Conservation (phyloP, 2,888 invertebrate genomes). For the Patella caerulea region DNA sequence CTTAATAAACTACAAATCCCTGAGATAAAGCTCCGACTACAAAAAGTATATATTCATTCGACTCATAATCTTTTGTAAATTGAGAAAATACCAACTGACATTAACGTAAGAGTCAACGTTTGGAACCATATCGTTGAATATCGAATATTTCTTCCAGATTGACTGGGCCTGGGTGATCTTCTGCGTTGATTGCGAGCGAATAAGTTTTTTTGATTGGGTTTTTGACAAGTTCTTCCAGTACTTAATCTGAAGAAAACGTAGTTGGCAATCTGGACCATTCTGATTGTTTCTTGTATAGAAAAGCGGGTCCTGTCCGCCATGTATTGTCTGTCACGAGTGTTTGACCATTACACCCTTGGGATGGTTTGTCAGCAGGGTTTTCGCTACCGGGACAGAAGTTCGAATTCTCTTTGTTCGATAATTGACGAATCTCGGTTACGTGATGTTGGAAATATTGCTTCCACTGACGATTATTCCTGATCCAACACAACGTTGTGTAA, state of each 20-base stretch:
- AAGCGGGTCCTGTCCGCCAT: not conserved
- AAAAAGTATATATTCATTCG: too few species aligned
- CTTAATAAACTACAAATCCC: too few species aligned
- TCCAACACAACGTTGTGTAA: not conserved
- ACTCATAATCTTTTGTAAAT: too few species aligned
- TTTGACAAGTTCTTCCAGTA: not conserved
- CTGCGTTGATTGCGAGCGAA: not conserved
- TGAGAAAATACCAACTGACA: too few species aligned
- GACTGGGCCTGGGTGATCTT: not conserved
- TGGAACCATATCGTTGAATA: too few species aligned
- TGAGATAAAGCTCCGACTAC: too few species aligned
- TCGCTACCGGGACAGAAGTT: slow-evolving; percentile 11
- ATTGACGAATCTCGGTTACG: not conserved
- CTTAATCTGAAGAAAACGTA: not conserved
- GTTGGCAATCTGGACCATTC: not conserved
- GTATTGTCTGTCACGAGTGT: not conserved
- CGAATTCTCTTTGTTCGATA: slow-evolving; percentile 1
- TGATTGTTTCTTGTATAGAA: not conserved
- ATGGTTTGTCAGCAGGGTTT: not conserved
- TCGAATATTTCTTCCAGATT: too few species aligned
- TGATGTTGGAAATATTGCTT: slow-evolving; percentile 8
- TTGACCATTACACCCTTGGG: slow-evolving; percentile 1
- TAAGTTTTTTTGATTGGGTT: not conserved
- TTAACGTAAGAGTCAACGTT: not conserved
- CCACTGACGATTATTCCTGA: not conserved